Percentiles rank a stretch among this genome's conserved stretches.
These are phyloP conservation scores for Agrochola lychnidis DNA, from an alignment of 2,888 invertebrate genomes.

Conservation along the genomic window DNA sequence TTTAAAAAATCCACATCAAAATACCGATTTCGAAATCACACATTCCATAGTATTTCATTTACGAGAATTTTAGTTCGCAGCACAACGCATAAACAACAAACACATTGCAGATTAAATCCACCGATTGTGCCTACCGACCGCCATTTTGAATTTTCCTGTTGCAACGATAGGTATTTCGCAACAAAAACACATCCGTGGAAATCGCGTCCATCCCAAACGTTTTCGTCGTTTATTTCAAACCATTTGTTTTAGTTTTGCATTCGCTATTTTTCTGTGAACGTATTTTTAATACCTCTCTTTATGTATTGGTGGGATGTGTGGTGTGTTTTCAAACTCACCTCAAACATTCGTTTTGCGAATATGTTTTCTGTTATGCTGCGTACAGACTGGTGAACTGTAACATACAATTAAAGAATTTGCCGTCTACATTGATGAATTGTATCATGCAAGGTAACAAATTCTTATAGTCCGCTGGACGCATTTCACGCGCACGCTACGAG, in stretches of 20 bases:
- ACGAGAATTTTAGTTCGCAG: not conserved
- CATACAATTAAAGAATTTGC: not conserved
- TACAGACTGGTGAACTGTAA: not conserved
- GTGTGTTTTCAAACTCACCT: not conserved
- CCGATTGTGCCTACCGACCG: slow-evolving; percentile 14
- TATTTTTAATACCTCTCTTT: slow-evolving; percentile 22
- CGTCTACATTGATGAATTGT: not conserved
- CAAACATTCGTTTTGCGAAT: not conserved
- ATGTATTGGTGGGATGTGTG: not conserved
- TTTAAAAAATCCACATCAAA: not conserved
- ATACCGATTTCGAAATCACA: not conserved
- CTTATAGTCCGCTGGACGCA: too few relatives aligned
- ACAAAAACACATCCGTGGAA: slow-evolving; percentile 18
- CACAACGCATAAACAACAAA: slow-evolving; percentile 1
- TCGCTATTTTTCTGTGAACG: slow-evolving; percentile 1
- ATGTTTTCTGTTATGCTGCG: not conserved
- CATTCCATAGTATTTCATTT: not conserved
- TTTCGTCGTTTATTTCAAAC: slow-evolving; percentile 14
- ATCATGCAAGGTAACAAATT: not conserved
- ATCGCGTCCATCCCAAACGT: slow-evolving; percentile 19
- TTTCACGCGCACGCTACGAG: too few relatives aligned
- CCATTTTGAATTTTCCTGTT: slow-evolving; percentile 26
- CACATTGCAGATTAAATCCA: slow-evolving; percentile 34
- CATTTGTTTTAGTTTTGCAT: slow-evolving; percentile 18
- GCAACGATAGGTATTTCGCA: not conserved